Percentiles rank a stretch among this genome's conserved stretches.
Evolutionary conservation across 2,888 invertebrate genomes (phyloP).

Genomic region (Phania funesta): DNA sequence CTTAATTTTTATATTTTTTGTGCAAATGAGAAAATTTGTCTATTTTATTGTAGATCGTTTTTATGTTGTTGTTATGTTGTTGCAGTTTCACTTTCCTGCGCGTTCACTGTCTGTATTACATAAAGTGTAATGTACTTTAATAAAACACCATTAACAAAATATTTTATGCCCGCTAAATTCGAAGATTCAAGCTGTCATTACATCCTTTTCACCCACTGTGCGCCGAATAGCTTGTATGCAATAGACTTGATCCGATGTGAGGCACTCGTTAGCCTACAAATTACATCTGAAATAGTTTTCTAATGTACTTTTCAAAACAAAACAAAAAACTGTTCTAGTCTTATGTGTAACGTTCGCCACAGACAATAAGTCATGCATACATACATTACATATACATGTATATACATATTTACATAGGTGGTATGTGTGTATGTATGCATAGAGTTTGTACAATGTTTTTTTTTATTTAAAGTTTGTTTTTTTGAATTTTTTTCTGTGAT

Average conservation of each 20-base stretch:
- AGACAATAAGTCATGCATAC: neutral
- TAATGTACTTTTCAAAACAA: constrained; percentile 34
- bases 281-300: constrained; percentile 38
- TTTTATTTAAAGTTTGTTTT: constrained; percentile 4
- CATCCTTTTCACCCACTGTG: constrained; percentile 64
- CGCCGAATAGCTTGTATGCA: constrained; percentile 15
- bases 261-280: constrained; percentile 61
- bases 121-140: constrained; percentile 1
- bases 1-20: constrained; percentile 7
- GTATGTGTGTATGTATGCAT: too few relatives aligned
- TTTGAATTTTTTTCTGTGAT: constrained; percentile 9
- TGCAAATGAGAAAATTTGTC: constrained; percentile 40
- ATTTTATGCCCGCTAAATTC: constrained; percentile 22
- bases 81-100: constrained; percentile 55
- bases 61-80: constrained; percentile 13
- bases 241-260: constrained; percentile 43
- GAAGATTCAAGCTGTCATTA: constrained; percentile 59
- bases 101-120: constrained; percentile 7
- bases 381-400: neutral
- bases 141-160: constrained; percentile 30
- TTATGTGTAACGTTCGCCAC: neutral
- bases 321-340: neutral
- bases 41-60: constrained; percentile 21
- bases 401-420: neutral
- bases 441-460: too few relatives aligned